Evolutionary conservation across 2,888 invertebrate species (phyloP).

Genomic region (Prionchulus punctatus): DNA sequence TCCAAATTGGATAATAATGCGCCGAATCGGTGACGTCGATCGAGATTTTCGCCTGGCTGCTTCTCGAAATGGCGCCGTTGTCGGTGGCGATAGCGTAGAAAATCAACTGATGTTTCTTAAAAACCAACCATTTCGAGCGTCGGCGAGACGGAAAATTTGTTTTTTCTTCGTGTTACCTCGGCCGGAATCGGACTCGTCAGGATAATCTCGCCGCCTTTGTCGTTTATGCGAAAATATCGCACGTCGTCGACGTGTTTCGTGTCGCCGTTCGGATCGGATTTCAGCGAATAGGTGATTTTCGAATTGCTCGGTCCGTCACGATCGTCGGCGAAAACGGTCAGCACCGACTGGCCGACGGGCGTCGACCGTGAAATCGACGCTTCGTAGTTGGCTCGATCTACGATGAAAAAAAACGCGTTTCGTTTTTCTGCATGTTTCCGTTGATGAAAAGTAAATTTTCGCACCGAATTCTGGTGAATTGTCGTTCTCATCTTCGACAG

Average conservation of each 20-base stretch:
- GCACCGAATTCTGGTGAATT: slow-evolving; percentile 77
- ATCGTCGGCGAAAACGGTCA: slow-evolving; percentile 28
- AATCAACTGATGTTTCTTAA: slow-evolving; percentile 20
- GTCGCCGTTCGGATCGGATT: slow-evolving; percentile 19
- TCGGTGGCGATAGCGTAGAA: slow-evolving; percentile 61
- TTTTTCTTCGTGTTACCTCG: slow-evolving; percentile 15
- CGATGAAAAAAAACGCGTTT: no score
- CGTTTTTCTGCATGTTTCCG: not conserved
- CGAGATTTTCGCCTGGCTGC: slow-evolving; percentile 57
- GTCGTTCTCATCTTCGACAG: slow-evolving; percentile 98
- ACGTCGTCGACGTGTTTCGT: slow-evolving; percentile 15
- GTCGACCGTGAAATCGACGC: slow-evolving; percentile 23
- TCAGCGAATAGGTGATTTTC: slow-evolving; percentile 20
- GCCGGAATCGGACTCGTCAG: slow-evolving; percentile 3
- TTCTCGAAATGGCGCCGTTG: slow-evolving; percentile 49
- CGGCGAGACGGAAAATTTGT: no score
- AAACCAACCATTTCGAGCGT: no score
- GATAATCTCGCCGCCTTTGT: slow-evolving; percentile 13
- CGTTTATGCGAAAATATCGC: slow-evolving; percentile 11
- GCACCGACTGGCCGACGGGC: slow-evolving; percentile 17
- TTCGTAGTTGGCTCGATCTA: slow-evolving; percentile 28
- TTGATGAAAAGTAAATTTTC: slow-evolving; percentile 2
- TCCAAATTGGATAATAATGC: slow-evolving; percentile 38
- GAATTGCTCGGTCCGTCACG: slow-evolving; percentile 25
- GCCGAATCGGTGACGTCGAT: slow-evolving; percentile 71